phyloP scores from a whole-genome alignment of 2,113 vertebrate genomes.

The Pica pica region DNA sequence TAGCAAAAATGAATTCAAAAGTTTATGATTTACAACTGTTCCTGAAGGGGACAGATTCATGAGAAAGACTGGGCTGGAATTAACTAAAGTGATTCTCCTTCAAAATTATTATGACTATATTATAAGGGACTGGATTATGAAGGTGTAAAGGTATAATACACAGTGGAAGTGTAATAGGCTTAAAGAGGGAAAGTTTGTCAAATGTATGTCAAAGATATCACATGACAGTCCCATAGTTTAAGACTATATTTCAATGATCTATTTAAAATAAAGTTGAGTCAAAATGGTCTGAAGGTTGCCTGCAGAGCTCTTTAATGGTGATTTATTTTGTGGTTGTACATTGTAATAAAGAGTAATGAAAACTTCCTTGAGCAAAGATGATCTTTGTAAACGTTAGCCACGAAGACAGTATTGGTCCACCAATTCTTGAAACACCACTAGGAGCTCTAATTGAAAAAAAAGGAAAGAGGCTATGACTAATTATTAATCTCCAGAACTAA shows the following conservation, averaged over 20 bases:
- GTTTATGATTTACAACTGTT: neutral
- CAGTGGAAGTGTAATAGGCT: neutral
- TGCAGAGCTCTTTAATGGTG: neutral
- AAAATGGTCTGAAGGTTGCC: neutral
- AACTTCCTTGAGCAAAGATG: neutral
- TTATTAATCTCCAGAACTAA: neutral
- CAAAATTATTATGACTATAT: neutral
- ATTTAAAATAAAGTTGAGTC: neutral
- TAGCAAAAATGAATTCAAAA: neutral
- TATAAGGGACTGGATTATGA: neutral
- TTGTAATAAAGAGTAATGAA: neutral
- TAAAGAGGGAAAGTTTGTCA: neutral
- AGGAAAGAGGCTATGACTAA: neutral
- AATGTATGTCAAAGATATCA: neutral
- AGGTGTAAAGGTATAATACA: neutral
- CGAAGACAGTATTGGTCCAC: neutral
- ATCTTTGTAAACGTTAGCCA: neutral
- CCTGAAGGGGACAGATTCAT: neutral
- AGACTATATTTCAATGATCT: neutral
- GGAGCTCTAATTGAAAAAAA: neutral
- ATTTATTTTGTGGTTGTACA: neutral
- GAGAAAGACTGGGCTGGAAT: neutral
- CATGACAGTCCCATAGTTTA: neutral
- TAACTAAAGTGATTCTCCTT: neutral
- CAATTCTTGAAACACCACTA: neutral